Base-by-base conservation (phyloP, 1,140 invertebrate genomes). In the Philaenus spumarius region DNA sequence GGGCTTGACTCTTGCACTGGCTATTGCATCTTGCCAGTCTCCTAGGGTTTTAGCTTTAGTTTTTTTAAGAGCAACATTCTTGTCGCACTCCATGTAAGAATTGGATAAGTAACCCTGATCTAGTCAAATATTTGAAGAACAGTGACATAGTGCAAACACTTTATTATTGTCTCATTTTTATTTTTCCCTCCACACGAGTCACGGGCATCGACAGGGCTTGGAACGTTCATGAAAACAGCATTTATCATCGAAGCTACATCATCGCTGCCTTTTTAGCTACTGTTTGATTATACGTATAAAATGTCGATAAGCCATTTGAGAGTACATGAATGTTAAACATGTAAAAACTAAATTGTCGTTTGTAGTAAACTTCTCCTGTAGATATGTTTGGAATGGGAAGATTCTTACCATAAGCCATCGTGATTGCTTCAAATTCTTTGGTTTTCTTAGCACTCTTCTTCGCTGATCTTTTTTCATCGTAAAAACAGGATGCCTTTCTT, bases 51-150 rank as follows among this genome's bases (percentile, higher is more conserved):
- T 57, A 12, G 45, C 55, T 20, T 30, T 22, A 11, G 57, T n/a
- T 42, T 35, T 43, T 61, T 26, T 15, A 15, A 60, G 30, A 22
- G 24, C 54, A 37, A 61, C 30, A 22, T 58, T 53, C 42, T 55
- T 63, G 35, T 64, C 59, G 12, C 59, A 55, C 24, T 61, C 58
- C 26, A 63, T 55, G 45, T 65, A 65, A 5, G 61, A 65, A 63
- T 60, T 17, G 58, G 58, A 52, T 55, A 63, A 23, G 53, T 54
- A n/a, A 54, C 42, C 24, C 12, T 47, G n/a, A n/a, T n/a, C n/a
- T n/a, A n/a, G n/a, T n/a, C n/a, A n/a, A n/a, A n/a, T n/a, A n/a
- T n/a, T n/a, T n/a, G n/a, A n/a, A n/a, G n/a, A n/a, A n/a, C n/a
- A n/a, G n/a, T n/a, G n/a, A n/a, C n/a, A n/a, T n/a, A n/a, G n/a